Evolutionary conservation across 1,140 invertebrate species (phyloP), one percentile per base, ranked within the genome.

Genomic region (Neelides sp.): DNA sequence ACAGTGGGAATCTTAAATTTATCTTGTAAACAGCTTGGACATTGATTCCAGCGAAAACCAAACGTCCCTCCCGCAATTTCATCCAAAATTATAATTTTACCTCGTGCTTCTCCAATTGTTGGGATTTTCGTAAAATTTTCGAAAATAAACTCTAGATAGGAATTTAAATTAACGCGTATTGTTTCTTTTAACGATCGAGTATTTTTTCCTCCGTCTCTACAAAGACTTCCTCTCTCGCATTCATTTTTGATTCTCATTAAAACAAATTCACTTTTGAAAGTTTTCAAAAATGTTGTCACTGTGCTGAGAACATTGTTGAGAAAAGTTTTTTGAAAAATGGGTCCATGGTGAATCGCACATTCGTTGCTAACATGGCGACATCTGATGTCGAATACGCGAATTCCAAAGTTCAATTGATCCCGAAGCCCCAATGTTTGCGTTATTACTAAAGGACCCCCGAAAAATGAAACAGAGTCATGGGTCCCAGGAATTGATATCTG

Each of bases 41-140:
- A 34, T 8, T 10, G 15, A 10, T 15, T 34, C 30, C 30, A 34
- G 8, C 8, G 15, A 10, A 10, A 8, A 34, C 8, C 30, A 8
- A 8, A 34, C 30, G 30, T 34, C 8, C 8, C 19, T 10, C 8
- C 8, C 10, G 39, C 8, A 20, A 41, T 10, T 10, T 41, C 19
- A 27, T 44, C 42, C 42, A 44, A 27, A 44, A 44, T 27, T n/a
- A 44, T 23, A 27, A 44, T 27, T 44, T 44, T 44, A 12, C 42
- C 42, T 5, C 42, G 42, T 10, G 26, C 26, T 24, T 20, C 19
- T 17, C 26, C 24, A 10, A 44, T 10, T 7, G 19, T 8, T 8
- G 26, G 42, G 12, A 8, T 12, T 15, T 15, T 34, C 8, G 8
- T 34, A 10, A 8, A 34, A 10, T 34, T 8, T 34, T 15, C 30